These are phyloP conservation scores for Scaptodrosophila latifasciaeformis DNA, from an alignment of 2,888 invertebrate genomes.

Conservation along the genomic window DNA sequence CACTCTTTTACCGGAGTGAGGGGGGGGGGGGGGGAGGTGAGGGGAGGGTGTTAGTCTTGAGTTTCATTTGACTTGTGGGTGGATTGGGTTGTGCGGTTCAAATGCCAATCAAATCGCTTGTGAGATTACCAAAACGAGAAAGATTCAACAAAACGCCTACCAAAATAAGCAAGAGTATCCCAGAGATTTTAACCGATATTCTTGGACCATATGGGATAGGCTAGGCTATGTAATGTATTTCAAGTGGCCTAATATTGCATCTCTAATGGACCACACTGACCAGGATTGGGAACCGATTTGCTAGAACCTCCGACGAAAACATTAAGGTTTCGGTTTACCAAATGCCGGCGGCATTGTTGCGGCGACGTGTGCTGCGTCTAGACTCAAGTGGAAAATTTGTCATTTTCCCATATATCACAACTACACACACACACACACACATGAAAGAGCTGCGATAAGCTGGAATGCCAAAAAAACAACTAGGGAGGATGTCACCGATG, in stretches of 20 bases:
- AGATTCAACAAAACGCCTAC: neutral
- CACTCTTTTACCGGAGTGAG: slow-evolving; percentile 33
- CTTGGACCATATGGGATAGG: too few species aligned
- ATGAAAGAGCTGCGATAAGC: slow-evolving; percentile 44
- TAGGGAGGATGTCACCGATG: slow-evolving; percentile 17
- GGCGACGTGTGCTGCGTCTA: slow-evolving; percentile 41
- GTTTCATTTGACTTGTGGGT: slow-evolving; percentile 44
- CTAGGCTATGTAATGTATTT: slow-evolving; percentile 31
- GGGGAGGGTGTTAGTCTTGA: too few species aligned
- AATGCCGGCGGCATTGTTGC: slow-evolving; percentile 53
- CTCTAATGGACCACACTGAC: slow-evolving; percentile 67
- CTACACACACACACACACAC: slow-evolving; percentile 9
- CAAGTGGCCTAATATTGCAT: slow-evolving; percentile 51
- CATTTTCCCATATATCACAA: slow-evolving; percentile 59
- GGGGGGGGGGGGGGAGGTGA: neutral
- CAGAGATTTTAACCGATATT: too few species aligned
- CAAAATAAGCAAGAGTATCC: too few species aligned
- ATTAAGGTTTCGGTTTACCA: slow-evolving; percentile 57
- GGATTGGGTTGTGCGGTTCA: slow-evolving; percentile 35
- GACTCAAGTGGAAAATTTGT: slow-evolving; percentile 69
- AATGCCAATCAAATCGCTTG: slow-evolving; percentile 56
- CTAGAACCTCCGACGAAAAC: slow-evolving; percentile 30
- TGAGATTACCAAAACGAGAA: too few species aligned
- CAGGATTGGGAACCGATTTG: slow-evolving; percentile 25
- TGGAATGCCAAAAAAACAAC: slow-evolving; percentile 3